These are phyloP conservation scores for Sceloporus undulatus DNA, from an alignment of 2,113 vertebrate species.

Conservation along the genomic window DNA sequence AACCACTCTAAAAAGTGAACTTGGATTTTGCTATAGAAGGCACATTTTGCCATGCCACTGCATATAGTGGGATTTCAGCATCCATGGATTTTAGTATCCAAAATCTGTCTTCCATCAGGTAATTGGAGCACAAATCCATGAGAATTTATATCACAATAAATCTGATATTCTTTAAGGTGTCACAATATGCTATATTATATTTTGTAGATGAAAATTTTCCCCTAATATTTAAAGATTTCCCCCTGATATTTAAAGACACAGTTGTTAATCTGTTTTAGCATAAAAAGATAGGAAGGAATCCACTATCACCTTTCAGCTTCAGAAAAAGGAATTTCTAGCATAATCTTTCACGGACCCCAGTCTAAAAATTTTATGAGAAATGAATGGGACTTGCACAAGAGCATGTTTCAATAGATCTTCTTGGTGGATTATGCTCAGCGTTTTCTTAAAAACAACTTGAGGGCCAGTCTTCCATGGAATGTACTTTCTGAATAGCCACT, in stretches of 20 bases:
- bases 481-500: background rate
- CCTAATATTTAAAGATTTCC: background rate
- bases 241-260: background rate
- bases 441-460: constrained; percentile 6
- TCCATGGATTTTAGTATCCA: no score
- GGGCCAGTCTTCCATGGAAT: background rate
- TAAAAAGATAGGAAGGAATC: background rate
- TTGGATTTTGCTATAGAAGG: no score
- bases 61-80: no score
- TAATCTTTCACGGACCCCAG: no score
- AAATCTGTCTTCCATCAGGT: no score
- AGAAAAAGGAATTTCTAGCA: background rate
- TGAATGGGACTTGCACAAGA: background rate
- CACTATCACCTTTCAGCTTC: no score
- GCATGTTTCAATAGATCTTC: background rate
- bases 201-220: background rate
- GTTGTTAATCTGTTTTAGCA: background rate
- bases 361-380: background rate
- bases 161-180: background rate
- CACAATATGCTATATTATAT: background rate
- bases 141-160: background rate
- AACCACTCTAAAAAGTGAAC: no score
- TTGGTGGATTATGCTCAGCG: background rate
- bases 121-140: background rate
- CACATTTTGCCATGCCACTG: no score